phyloP scores from a whole-genome alignment of 2,113 vertebrate genomes.

The Tachysurus vachellii region DNA sequence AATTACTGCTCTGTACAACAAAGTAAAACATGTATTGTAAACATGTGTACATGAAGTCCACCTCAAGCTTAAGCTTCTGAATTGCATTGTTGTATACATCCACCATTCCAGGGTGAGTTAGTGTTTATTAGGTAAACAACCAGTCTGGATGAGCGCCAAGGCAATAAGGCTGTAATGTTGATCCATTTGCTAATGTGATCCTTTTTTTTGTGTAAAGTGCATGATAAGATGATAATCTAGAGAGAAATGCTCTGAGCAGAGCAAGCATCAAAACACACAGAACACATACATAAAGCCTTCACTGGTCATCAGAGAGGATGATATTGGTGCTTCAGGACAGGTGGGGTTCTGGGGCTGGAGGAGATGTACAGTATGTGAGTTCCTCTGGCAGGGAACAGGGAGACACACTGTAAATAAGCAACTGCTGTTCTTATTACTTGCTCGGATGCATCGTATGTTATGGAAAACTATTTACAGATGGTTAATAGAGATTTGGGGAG shows the following conservation, averaged over 20 bases:
- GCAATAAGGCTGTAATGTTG: neutral
- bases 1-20: neutral
- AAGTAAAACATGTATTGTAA: neutral
- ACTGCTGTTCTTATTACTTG: slow-evolving; percentile 47
- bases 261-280: neutral
- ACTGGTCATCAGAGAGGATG: slow-evolving; percentile 8
- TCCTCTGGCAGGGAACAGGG: neutral
- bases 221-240: neutral
- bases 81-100: neutral
- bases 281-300: neutral
- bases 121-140: slow-evolving; percentile 12
- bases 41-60: neutral
- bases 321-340: neutral
- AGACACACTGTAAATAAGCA: neutral
- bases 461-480: slow-evolving; percentile 63
- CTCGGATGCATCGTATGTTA: slow-evolving; percentile 62
- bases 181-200: neutral
- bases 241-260: neutral
- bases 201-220: too few relatives aligned
- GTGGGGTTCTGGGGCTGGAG: neutral
- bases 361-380: neutral
- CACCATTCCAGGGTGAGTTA: neutral
- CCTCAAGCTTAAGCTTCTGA: neutral
- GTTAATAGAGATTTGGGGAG: slow-evolving; percentile 50
- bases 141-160: neutral